Evolutionary conservation across 37 sponge, comb jelly and placozoan genomes (phyloP).

Genomic region (Trichoplax adhaerens): DNA sequence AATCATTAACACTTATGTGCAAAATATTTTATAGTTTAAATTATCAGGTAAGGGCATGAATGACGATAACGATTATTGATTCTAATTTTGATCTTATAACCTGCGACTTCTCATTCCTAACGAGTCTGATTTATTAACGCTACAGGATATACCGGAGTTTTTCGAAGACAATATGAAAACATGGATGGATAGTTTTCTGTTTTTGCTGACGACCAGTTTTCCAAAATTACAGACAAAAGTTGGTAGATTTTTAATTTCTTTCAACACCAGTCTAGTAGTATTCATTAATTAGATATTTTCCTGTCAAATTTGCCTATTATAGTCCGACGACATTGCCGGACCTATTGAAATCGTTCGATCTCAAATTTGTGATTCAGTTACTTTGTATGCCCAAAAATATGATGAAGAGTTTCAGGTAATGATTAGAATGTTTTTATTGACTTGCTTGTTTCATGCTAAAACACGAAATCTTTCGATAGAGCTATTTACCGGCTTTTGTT

Average conservation of each 20-base stretch:
- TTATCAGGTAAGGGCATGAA: constrained; percentile 15
- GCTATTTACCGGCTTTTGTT: constrained; percentile 71
- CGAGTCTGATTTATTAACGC: not conserved
- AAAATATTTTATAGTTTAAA: constrained; percentile 71
- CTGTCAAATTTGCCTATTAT: too few relatives aligned
- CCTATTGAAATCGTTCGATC: constrained; percentile 80
- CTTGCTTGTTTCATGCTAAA: too few relatives aligned
- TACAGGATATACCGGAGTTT: constrained; percentile 91
- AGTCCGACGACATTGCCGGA: constrained; percentile 58
- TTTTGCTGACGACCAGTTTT: constrained; percentile 33
- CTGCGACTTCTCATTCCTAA: constrained; percentile 7
- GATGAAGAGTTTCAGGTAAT: constrained; percentile 79
- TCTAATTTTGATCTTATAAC: constrained; percentile 10
- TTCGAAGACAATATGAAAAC: constrained; percentile 86
- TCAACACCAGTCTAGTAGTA: too few relatives aligned
- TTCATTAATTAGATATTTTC: too few relatives aligned
- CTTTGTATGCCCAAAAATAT: constrained; percentile 97
- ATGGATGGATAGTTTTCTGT: constrained; percentile 82
- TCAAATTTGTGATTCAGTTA: constrained; percentile 70
- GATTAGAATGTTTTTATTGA: too few relatives aligned
- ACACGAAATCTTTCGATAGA: not conserved
- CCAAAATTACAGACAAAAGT: too few relatives aligned
- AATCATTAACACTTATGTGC: constrained; percentile 70
- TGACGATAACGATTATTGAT: not conserved
- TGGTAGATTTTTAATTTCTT: too few relatives aligned